Evolutionary conservation across 2,888 invertebrate species (phyloP), one percentile per base, ranked within the genome.

Genomic region (Morpho deidamia): DNA sequence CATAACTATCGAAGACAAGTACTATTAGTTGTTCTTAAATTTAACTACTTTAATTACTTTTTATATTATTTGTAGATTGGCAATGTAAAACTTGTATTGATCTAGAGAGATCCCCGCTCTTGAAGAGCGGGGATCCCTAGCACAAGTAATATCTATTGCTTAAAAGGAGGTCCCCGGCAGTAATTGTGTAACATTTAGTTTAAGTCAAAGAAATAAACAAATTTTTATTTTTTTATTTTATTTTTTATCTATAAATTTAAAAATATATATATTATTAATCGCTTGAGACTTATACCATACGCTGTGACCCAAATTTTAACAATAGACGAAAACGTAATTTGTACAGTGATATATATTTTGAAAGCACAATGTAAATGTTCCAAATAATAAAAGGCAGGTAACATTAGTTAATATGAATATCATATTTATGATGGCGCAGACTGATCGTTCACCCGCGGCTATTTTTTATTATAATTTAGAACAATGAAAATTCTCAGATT

Each of bases 401-500:
- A 78, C 78, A 78, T 84, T 82, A 78, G 76, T 83, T 81, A 79
- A 81, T 81, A 78, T 76, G 76, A 76, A 80, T 72, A 71, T 73
- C 78, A 77, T 74, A 74, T 73, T 74, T 70, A 74, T 70, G 66
- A 68, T 66, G 70, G 65, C 68, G 67, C 57, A 68, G 71, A 70
- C 63, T 67, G 71, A 73, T 73, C 58, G 58, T 60, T 57, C 41
- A 53, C 55, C 53, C 53, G 47, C 38, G 45, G 51, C 49, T 35
- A 44, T 59, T 42, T 53, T 41, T 32, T 23, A 23, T 23, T 1
- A 23, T 3, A 5, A 42, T 14, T 41, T 11, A 33, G 42, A 38
- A 49, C 41, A 49, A 49, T 51, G 12, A 12, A 35, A 39, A 49
- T 39, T 2, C 49, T 54, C 50, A 44, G 23, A 40, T n/a, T n/a